Base-by-base conservation (phyloP, 2,113 vertebrate genomes). In the Piaya cayana region DNA sequence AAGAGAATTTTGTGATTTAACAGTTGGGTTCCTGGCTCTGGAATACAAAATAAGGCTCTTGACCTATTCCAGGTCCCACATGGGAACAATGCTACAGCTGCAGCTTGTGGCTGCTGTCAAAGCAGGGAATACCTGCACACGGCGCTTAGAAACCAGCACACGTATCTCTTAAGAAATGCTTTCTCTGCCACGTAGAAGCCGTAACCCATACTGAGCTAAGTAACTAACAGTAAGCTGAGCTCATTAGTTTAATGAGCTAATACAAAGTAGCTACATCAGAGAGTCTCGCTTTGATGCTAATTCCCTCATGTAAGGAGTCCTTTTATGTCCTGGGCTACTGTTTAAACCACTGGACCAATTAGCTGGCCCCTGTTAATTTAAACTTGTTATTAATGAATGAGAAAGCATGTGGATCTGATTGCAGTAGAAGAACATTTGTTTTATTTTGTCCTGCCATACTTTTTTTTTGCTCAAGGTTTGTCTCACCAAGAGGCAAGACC, bases 231-330 rank as follows among this genome's bases (percentile, higher is more conserved):
- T 43, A 89, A 91, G 80, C 82, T 49, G 64, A 93, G 80, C 80
- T 96, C 88, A 84, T 94, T 92, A 94, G 37, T 67, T 90, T 95
- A 93, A 96, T 84, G 92, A 93, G 95, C 86, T 95, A 64, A 30
- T 23, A 68, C 72, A 71, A 82, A 92, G 77, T 62, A 94, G 86
- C 86, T 72, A 68, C 91, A 96, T 67, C 80, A 70, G 43, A 74
- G 45, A 78, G 52, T 39, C 91, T 93, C 13, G 0, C 94, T 97
- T 93, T 95, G 95, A 96, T 91, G 92, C 62, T 77, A 89, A 94
- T 91, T 94, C 89, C 94, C 89, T 79, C 69, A 18, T 71, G 91
- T 52, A 95, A 83, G 15, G 62, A 74, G 56, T 82, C 76, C 80
- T 97, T 97, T 97, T 84, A 97, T 94, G 82, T 95, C 49, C 75